Evolutionary conservation across 2,888 invertebrate species (phyloP).

Genomic region (Uloborus plumipes): DNA sequence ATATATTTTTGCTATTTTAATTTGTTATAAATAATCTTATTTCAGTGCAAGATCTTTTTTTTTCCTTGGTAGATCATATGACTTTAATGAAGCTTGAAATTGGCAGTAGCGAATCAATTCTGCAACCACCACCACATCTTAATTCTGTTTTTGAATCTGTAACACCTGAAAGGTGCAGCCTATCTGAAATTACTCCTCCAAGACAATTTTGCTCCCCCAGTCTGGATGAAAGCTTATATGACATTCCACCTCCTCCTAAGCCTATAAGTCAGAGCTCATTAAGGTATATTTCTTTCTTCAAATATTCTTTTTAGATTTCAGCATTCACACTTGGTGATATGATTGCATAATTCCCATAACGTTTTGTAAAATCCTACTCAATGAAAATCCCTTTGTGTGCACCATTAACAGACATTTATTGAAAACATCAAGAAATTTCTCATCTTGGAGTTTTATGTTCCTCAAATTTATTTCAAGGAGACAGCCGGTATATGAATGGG

Average conservation of each 20-base stretch:
- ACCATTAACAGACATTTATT: too few species aligned
- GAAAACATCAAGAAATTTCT: too few species aligned
- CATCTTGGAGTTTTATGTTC: too few species aligned
- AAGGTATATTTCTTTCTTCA: constrained; percentile 34
- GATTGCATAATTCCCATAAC: background rate
- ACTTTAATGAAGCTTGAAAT: constrained; percentile 64
- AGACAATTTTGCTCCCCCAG: constrained; percentile 60
- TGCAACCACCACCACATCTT: constrained; percentile 58
- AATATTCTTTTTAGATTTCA: background rate
- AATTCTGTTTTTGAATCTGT: constrained; percentile 39
- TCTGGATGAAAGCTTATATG: constrained; percentile 56
- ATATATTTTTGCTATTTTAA: too few species aligned
- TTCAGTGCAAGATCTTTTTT: background rate
- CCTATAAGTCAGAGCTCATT: constrained; percentile 24
- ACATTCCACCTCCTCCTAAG: constrained; percentile 56
- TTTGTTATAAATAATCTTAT: too few species aligned
- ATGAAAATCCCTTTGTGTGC: too few species aligned
- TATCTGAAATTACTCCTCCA: constrained; percentile 58
- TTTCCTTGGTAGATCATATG: constrained; percentile 61
- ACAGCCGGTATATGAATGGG: too few species aligned
- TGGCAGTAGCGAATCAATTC: constrained; percentile 60
- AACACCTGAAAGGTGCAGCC: constrained; percentile 49
- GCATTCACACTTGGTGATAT: too few species aligned
- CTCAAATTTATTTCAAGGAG: too few species aligned
- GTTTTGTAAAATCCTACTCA: too few species aligned